Evolutionary conservation across 1,140 invertebrate genomes (phyloP).

Genomic region (Harlomillsia oculata): DNA sequence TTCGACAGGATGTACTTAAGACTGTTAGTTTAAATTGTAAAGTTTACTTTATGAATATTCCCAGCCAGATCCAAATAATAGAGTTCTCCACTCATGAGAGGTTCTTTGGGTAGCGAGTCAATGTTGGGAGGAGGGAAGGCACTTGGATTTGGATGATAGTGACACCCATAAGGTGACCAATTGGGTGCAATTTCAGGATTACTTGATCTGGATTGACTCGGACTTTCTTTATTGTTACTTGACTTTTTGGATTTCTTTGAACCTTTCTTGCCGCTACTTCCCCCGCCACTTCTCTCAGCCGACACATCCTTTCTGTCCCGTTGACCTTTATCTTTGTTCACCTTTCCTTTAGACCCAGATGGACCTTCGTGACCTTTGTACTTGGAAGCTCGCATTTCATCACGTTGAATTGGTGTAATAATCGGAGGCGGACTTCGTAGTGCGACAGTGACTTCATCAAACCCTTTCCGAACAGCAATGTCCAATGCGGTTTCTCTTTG

Average conservation of each 20-base stretch:
- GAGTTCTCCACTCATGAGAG: conserved; percentile 76
- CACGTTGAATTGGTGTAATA: conserved; percentile 34
- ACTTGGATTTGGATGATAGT: conserved; percentile 71
- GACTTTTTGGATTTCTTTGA: conserved; percentile 41
- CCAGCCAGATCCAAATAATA: conserved; percentile 92
- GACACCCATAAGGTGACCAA: conserved; percentile 83
- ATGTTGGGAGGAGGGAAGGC: conserved; percentile 73
- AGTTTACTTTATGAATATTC: conserved; percentile 77
- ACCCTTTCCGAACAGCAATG: conserved; percentile 76
- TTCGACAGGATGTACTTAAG: not conserved
- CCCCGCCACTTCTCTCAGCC: conserved; percentile 40
- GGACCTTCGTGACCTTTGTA: conserved; percentile 14
- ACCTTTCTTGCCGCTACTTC: conserved; percentile 40
- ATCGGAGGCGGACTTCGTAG: conserved; percentile 53
- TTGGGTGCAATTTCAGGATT: conserved; percentile 36
- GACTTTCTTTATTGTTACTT: conserved; percentile 17
- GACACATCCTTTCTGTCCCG: conserved; percentile 13
- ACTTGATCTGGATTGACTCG: conserved; percentile 15
- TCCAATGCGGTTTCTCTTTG: conserved; percentile 84
- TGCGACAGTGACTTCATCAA: conserved; percentile 68
- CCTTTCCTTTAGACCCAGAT: conserved; percentile 3
- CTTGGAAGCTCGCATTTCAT: conserved; percentile 31
- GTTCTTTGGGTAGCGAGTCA: conserved; percentile 73
- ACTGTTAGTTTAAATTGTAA: not conserved
- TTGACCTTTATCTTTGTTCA: conserved; percentile 36